Conservation (phyloP, 2,888 invertebrate species). For the Leistus spinibarbis region DNA sequence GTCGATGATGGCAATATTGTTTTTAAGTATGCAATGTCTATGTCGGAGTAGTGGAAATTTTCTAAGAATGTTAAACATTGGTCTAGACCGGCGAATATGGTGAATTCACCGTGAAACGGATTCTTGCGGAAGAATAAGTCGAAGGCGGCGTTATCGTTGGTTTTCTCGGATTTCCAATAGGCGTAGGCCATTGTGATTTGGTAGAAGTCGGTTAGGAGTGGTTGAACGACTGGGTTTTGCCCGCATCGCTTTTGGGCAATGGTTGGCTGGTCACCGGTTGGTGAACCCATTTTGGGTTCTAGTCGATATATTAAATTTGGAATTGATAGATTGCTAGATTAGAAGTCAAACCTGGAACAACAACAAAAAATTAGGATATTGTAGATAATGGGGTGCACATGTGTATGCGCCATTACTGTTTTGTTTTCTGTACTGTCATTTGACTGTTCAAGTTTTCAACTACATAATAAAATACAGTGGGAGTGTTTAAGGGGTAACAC, state of each 20-base stretch:
- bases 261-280: neutral
- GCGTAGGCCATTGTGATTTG: constrained; percentile 99
- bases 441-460: too few relatives aligned
- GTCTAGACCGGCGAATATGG: constrained; percentile 96
- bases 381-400: too few relatives aligned
- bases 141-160: constrained; percentile 89
- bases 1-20: constrained; percentile 82
- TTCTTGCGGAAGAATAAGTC: constrained; percentile 97
- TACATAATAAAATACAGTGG: too few relatives aligned
- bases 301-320: neutral
- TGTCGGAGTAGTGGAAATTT: constrained; percentile 87
- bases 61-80: constrained; percentile 93
- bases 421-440: too few relatives aligned
- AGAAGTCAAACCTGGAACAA: neutral
- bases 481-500: too few relatives aligned
- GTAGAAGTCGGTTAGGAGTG: constrained; percentile 94
- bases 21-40: constrained; percentile 89
- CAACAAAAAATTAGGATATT: too few relatives aligned
- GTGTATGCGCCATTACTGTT: too few relatives aligned
- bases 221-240: constrained; percentile 87
- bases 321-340: neutral
- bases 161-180: constrained; percentile 98
- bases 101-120: constrained; percentile 97
- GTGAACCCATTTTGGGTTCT: neutral
- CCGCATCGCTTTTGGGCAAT: constrained; percentile 61